phyloP scores from a whole-genome alignment of 1,140 invertebrate genomes.

The Temnothorax curvispinosus region DNA sequence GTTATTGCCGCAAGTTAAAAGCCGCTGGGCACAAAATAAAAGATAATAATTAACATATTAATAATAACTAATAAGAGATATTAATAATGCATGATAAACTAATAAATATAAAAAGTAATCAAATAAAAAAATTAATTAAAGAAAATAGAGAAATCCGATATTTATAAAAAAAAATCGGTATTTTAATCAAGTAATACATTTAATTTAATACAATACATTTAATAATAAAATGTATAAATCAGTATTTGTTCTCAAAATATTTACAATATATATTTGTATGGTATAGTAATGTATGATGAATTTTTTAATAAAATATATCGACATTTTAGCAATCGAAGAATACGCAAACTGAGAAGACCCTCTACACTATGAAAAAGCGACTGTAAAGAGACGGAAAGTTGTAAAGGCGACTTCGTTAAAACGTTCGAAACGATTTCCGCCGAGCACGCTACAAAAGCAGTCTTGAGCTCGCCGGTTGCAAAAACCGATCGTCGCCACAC shows the following conservation, averaged over 20 bases:
- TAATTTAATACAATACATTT: too few relatives aligned
- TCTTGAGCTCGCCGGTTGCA: constrained; percentile 19
- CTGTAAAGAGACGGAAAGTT: constrained; percentile 51
- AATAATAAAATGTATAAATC: not conserved
- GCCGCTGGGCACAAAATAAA: not conserved
- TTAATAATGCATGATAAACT: not conserved
- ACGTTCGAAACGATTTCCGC: constrained; percentile 40
- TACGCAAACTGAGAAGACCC: not conserved
- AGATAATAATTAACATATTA: not conserved
- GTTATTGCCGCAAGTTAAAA: not conserved
- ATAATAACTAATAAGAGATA: not conserved
- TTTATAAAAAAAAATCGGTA: not conserved
- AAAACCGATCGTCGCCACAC: constrained; percentile 53
- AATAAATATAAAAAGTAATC: not conserved
- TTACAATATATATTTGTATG: not conserved
- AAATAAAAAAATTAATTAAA: not conserved
- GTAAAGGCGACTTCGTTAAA: constrained; percentile 66
- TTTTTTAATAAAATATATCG: not conserved
- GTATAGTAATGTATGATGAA: not conserved
- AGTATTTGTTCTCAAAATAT: not conserved
- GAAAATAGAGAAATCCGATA: not conserved
- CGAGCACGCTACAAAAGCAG: constrained; percentile 41
- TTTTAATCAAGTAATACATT: not conserved
- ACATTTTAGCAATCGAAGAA: not conserved
- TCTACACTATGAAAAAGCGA: not conserved